Percentiles rank a stretch among this genome's conserved stretches.
These are phyloP conservation scores for Mimachlamys varia DNA, from an alignment of 2,888 invertebrate species.

Conservation along the genomic window DNA sequence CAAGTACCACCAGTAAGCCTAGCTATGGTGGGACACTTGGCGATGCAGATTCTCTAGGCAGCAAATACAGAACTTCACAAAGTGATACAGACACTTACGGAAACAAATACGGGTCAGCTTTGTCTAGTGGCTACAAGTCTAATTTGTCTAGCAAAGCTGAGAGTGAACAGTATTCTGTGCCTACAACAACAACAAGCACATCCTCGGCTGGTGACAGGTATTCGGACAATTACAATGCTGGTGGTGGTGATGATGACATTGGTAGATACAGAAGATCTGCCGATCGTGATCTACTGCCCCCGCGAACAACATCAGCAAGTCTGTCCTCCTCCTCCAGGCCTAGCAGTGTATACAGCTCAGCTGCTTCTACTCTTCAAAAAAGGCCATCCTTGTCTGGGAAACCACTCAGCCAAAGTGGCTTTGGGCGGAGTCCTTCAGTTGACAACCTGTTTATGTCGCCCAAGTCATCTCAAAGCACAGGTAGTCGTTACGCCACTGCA, in stretches of 20 bases:
- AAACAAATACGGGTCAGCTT: not conserved
- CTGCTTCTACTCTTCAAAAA: not conserved
- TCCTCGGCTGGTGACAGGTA: constrained; percentile 8
- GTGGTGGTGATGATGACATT: not conserved
- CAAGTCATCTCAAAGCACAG: constrained; percentile 50
- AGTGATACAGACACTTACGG: constrained; percentile 1
- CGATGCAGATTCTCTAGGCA: constrained; percentile 32
- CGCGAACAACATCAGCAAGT: not conserved
- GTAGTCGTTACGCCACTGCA: constrained; percentile 55
- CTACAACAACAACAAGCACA: not conserved
- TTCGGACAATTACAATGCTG: not conserved
- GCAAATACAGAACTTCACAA: constrained; percentile 20
- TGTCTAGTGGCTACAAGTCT: not conserved
- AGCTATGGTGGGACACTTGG: constrained; percentile 26
- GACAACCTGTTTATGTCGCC: constrained; percentile 62
- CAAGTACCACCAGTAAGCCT: constrained; percentile 39
- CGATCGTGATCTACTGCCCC: not conserved
- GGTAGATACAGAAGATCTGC: not conserved
- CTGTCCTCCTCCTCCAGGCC: not conserved
- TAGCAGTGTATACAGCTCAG: not conserved
- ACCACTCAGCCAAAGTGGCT: constrained; percentile 47
- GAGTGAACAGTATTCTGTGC: not conserved
- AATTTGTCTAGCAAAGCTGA: not conserved
- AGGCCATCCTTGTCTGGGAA: constrained; percentile 8
- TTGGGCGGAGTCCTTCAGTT: constrained; percentile 61